Percentiles rank a stretch among this genome's conserved stretches.
These are phyloP conservation scores for Drosophila formosana DNA, from an alignment of 2,888 invertebrate species.

Conservation along the genomic window DNA sequence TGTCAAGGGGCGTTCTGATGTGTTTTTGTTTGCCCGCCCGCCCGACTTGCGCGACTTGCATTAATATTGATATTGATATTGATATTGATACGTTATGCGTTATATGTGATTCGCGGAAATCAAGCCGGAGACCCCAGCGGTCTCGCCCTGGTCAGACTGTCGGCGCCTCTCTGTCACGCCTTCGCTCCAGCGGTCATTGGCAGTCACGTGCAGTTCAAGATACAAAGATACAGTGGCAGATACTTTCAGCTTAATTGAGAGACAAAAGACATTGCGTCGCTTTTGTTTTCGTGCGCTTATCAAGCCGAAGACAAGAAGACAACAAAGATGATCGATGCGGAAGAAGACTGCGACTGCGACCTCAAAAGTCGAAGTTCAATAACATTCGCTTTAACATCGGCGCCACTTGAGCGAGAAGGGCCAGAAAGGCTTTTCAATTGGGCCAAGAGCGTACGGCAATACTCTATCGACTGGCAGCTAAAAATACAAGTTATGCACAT, in stretches of 20 bases:
- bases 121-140: constrained; percentile 24
- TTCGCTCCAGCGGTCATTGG: constrained; percentile 28
- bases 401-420: constrained; percentile 2
- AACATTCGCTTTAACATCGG: constrained; percentile 19
- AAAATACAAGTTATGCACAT: constrained; percentile 17
- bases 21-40: constrained; percentile 2
- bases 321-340: constrained; percentile 25
- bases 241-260: constrained; percentile 29
- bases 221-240: neutral
- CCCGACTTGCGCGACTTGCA: neutral
- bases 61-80: neutral
- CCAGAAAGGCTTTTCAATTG: neutral
- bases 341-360: constrained; percentile 14
- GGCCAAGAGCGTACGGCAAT: neutral
- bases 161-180: constrained; percentile 29
- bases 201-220: constrained; percentile 29
- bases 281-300: constrained; percentile 29
- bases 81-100: constrained; percentile 16
- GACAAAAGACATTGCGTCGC: constrained; percentile 28
- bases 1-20: constrained; percentile 67
- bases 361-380: constrained; percentile 51
- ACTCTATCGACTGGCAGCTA: constrained; percentile 11
- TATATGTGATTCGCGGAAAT: constrained; percentile 27
- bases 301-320: constrained; percentile 22
- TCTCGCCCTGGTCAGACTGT: constrained; percentile 32